phyloP scores from a whole-genome alignment of 1,140 invertebrate species.

The Nephotettix cincticeps region DNA sequence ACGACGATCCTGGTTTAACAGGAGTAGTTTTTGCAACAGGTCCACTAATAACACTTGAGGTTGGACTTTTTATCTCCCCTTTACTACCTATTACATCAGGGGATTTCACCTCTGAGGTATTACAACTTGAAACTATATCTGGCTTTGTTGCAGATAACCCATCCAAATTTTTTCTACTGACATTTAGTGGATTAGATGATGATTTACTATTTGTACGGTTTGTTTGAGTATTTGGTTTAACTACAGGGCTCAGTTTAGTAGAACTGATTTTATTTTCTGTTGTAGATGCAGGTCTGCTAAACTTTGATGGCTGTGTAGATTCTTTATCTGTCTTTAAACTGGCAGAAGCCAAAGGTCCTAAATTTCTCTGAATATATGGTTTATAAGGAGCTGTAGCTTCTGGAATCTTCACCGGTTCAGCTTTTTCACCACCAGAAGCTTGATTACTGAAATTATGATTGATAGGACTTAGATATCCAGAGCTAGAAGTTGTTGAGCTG shows the following conservation, averaged over 20 bases:
- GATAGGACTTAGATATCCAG: conserved; percentile 70
- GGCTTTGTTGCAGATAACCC: conserved; percentile 54
- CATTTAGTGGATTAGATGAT: conserved; percentile 46
- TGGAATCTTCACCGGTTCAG: conserved; percentile 35
- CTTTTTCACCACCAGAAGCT: conserved; percentile 20
- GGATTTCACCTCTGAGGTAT: conserved; percentile 52
- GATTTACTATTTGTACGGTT: conserved; percentile 43
- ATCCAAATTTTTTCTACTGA: conserved; percentile 39
- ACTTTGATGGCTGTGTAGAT: neutral
- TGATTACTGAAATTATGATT: conserved; percentile 42
- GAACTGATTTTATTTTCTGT: conserved; percentile 4
- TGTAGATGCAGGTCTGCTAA: conserved; percentile 3
- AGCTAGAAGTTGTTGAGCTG: conserved; percentile 61
- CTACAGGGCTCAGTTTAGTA: conserved; percentile 26
- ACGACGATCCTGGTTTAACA: conserved; percentile 35
- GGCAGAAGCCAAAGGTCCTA: conserved; percentile 43
- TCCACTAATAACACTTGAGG: conserved; percentile 32
- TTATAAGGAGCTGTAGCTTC: conserved; percentile 37
- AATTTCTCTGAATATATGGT: conserved; percentile 44
- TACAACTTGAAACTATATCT: conserved; percentile 68
- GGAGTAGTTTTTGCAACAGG: conserved; percentile 33
- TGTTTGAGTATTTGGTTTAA: conserved; percentile 19
- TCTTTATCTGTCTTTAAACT: conserved; percentile 39
- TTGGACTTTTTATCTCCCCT: conserved; percentile 38
- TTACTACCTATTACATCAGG: conserved; percentile 54